phyloP scores from a whole-genome alignment of 1,140 invertebrate species.

The Drosophila teissieri region DNA sequence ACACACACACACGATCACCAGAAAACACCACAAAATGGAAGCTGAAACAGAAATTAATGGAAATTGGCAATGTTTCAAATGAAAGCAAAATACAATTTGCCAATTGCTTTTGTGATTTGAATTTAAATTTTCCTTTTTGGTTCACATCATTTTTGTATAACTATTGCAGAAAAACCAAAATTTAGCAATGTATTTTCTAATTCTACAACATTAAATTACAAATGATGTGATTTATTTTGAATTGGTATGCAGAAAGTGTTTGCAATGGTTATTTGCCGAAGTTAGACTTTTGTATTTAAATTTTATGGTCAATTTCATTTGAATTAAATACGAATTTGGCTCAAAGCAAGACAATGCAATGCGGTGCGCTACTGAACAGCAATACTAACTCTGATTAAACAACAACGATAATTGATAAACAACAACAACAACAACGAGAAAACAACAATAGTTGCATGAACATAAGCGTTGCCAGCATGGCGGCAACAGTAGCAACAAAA shows the following conservation, averaged over 20 bases:
- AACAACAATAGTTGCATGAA: constrained; percentile 60
- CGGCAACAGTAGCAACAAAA: constrained; percentile 55
- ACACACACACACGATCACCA: constrained; percentile 19
- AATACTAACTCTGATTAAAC: constrained; percentile 18
- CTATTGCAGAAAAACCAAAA: not conserved
- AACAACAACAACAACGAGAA: constrained; percentile 37
- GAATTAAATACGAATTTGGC: constrained; percentile 29
- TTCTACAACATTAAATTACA: not conserved
- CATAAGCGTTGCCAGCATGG: constrained; percentile 51
- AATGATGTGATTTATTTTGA: no score
- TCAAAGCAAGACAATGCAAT: not conserved
- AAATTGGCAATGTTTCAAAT: constrained; percentile 46
- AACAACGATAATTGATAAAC: constrained; percentile 18
- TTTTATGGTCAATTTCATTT: constrained; percentile 31
- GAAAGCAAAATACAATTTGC: constrained; percentile 45
- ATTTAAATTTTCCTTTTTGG: constrained; percentile 20
- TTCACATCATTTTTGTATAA: constrained; percentile 10
- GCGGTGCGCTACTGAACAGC: constrained; percentile 27
- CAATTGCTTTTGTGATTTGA: constrained; percentile 60
- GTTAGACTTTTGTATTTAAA: constrained; percentile 12
- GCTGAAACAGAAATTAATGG: constrained; percentile 33
- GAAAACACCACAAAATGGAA: constrained; percentile 7
- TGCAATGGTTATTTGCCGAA: constrained; percentile 16
- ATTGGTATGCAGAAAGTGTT: not conserved
- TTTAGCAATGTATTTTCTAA: not conserved